Evolutionary conservation across 2,797 vertebrate genomes (phyloP).

Genomic region (Cryptoprocta ferox): DNA sequence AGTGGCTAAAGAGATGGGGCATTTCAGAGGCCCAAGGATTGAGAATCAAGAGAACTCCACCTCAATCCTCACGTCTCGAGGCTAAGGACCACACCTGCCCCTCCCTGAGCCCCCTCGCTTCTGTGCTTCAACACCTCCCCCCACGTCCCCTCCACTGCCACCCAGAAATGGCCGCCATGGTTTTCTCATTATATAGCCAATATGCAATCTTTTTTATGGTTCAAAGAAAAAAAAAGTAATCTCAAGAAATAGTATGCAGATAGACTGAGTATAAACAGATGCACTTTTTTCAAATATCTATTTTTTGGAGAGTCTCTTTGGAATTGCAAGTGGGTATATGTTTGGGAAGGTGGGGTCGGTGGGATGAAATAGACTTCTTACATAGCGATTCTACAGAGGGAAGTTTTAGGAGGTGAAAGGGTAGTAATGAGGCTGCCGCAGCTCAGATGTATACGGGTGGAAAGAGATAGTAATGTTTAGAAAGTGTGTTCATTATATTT

Average conservation of each 20-base stretch:
- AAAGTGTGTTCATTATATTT: slow-evolving; percentile 83
- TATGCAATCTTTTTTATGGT: slow-evolving; percentile 83
- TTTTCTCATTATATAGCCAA: slow-evolving; percentile 75
- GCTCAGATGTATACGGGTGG: background rate
- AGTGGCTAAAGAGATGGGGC: background rate
- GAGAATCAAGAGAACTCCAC: background rate
- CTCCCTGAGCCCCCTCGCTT: background rate
- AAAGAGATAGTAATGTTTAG: slow-evolving; percentile 53
- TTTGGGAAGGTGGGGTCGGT: slow-evolving; percentile 22
- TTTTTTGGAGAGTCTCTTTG: slow-evolving; percentile 78
- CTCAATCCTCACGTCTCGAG: background rate
- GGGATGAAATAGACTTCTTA: background rate
- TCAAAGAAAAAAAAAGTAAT: slow-evolving; percentile 60
- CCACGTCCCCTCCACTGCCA: slow-evolving; percentile 18
- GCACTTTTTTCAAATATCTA: slow-evolving; percentile 74
- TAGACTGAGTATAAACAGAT: slow-evolving; percentile 38
- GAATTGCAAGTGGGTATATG: background rate
- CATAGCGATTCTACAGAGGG: background rate
- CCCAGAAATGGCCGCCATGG: slow-evolving; percentile 57
- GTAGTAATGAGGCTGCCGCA: background rate
- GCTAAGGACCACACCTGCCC: background rate
- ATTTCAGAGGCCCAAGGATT: background rate
- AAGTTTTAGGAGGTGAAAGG: slow-evolving; percentile 54
- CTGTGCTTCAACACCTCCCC: background rate
- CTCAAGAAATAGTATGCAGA: slow-evolving; percentile 71